phyloP scores from a whole-genome alignment of 2,888 invertebrate genomes.

The Aporophyla lueneburgensis region DNA sequence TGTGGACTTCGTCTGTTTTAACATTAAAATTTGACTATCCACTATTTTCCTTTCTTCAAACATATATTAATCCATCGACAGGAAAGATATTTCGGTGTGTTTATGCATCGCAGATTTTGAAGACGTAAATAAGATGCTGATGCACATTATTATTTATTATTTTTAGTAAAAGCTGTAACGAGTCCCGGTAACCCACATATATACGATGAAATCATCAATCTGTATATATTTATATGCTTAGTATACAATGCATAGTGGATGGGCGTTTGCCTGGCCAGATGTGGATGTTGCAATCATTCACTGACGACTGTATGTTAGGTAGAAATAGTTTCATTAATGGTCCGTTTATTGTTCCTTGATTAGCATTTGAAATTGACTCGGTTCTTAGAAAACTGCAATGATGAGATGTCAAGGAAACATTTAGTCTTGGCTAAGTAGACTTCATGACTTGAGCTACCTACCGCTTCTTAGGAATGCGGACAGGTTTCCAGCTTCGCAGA shows the following conservation, averaged over 20 bases:
- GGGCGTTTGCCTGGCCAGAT: constrained; percentile 60
- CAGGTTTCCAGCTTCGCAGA: constrained; percentile 6
- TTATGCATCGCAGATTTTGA: constrained; percentile 42
- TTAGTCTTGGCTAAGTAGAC: not conserved
- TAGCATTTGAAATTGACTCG: constrained; percentile 44
- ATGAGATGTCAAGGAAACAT: constrained; percentile 30
- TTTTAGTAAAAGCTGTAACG: constrained; percentile 61
- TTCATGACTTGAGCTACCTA: not conserved
- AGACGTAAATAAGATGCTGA: constrained; percentile 45
- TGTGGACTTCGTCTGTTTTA: constrained; percentile 1
- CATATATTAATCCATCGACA: constrained; percentile 31
- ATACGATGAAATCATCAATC: constrained; percentile 65
- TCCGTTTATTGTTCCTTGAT: constrained; percentile 46
- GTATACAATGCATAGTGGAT: constrained; percentile 43
- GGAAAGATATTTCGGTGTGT: constrained; percentile 43
- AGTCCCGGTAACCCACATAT: constrained; percentile 67
- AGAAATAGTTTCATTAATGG: constrained; percentile 54
- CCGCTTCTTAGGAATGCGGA: constrained; percentile 3
- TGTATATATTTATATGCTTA: constrained; percentile 34
- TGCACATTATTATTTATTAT: constrained; percentile 63
- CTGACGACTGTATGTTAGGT: constrained; percentile 42
- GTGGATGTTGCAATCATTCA: constrained; percentile 61
- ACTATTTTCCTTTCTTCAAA: constrained; percentile 31
- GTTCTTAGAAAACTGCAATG: constrained; percentile 48
- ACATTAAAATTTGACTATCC: constrained; percentile 15